Conservation (phyloP, 2,888 invertebrate species). For the Tachystola acroxantha region DNA sequence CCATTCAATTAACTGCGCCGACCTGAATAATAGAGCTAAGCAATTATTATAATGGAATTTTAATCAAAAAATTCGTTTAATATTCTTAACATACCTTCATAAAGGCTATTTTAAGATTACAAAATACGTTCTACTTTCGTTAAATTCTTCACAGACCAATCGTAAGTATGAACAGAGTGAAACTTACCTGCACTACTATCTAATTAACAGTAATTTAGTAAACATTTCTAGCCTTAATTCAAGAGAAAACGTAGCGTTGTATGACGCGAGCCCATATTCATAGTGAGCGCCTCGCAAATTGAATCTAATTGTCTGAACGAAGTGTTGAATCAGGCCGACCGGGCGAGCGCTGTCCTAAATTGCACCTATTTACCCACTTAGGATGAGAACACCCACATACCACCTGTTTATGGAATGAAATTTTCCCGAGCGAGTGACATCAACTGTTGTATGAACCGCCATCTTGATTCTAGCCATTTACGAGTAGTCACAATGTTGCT, state of each 20-base stretch:
- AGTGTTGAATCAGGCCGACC: constrained; percentile 72
- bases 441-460: constrained; percentile 30
- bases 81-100: no score
- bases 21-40: constrained; percentile 23
- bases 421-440: constrained; percentile 45
- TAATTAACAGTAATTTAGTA: constrained; percentile 20
- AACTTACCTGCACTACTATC: constrained; percentile 5
- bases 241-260: constrained; percentile 58
- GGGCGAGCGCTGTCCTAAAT: constrained; percentile 60
- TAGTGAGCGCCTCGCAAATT: constrained; percentile 63
- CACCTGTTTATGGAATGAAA: constrained; percentile 59
- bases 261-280: constrained; percentile 51
- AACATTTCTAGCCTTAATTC: constrained; percentile 43
- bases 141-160: not conserved
- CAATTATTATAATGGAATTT: no score
- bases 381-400: constrained; percentile 61
- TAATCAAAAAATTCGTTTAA: no score
- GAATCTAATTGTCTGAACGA: constrained; percentile 75
- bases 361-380: constrained; percentile 70
- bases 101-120: not conserved
- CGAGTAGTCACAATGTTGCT: not conserved
- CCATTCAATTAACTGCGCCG: constrained; percentile 51
- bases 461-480: constrained; percentile 15
- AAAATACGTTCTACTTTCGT: no score
- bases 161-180: not conserved